Evolutionary conservation across 2,888 invertebrate genomes (phyloP).

Genomic region (Erebia epiphron): DNA sequence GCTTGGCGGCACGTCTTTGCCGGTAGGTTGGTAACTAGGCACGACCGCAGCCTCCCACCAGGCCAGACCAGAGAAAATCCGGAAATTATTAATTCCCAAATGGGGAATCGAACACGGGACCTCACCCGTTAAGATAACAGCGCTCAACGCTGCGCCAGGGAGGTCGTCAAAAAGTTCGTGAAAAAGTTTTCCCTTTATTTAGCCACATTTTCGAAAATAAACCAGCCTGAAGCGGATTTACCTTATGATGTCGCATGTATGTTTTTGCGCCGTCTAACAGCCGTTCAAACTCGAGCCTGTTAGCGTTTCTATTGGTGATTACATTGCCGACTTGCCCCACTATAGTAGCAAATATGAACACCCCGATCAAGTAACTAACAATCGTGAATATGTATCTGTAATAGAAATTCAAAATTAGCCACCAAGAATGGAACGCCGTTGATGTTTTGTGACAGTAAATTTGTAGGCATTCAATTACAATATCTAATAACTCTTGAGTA

Average conservation of each 20-base stretch:
- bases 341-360: conserved; percentile 98
- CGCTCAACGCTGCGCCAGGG: too few species aligned
- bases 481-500: background rate
- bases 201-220: too few species aligned
- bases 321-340: conserved; percentile 99
- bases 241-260: conserved; percentile 98
- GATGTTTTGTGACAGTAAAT: background rate
- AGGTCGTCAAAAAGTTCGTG: too few species aligned
- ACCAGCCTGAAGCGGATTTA: conserved; percentile 49
- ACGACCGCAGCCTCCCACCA: too few species aligned
- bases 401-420: conserved; percentile 22
- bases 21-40: too few species aligned
- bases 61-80: too few species aligned
- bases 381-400: conserved; percentile 97
- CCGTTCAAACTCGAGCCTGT: conserved; percentile 96
- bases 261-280: conserved; percentile 97
- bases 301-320: conserved; percentile 98
- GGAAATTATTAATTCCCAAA: too few species aligned
- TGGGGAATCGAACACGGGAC: too few species aligned
- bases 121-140: too few species aligned
- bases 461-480: conserved; percentile 2
- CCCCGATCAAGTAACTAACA: conserved; percentile 97
- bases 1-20: too few species aligned
- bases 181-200: too few species aligned
- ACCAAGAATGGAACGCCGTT: background rate